phyloP scores from a whole-genome alignment of 2,797 vertebrate genomes.

The Poeciliopsis presidionis region DNA sequence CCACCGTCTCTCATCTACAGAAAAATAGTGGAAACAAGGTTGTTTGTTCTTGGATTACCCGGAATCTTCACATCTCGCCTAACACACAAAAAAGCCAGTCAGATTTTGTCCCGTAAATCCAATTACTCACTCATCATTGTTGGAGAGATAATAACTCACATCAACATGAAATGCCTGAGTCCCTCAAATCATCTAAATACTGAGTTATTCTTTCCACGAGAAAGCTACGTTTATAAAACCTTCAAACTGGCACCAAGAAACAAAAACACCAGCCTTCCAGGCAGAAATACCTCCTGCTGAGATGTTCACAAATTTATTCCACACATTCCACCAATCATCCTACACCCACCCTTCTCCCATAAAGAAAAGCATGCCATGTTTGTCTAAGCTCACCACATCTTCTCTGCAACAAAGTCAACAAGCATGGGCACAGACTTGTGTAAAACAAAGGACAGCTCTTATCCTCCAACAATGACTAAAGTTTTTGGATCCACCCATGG shows the following conservation, averaged over 20 bases:
- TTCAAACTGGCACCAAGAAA: slow-evolving; percentile 51
- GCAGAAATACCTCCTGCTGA: slow-evolving; percentile 58
- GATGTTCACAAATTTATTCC: slow-evolving; percentile 59
- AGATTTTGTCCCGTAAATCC: slow-evolving; percentile 29
- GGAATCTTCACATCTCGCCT: slow-evolving; percentile 37
- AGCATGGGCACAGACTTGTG: slow-evolving; percentile 71
- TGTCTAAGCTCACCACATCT: slow-evolving; percentile 72
- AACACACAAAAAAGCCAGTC: slow-evolving; percentile 34
- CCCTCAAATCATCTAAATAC: slow-evolving; percentile 36
- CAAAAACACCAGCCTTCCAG: slow-evolving; percentile 45
- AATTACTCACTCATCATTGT: slow-evolving; percentile 28
- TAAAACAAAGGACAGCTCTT: slow-evolving; percentile 60
- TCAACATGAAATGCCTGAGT: slow-evolving; percentile 35
- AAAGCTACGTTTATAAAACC: slow-evolving; percentile 45
- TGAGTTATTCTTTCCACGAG: slow-evolving; percentile 33
- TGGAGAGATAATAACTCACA: slow-evolving; percentile 40
- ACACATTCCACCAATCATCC: slow-evolving; percentile 44
- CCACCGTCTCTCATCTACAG: slow-evolving; percentile 32
- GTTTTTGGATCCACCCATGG: slow-evolving; percentile 61
- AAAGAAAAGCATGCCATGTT: slow-evolving; percentile 68
- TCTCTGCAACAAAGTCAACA: slow-evolving; percentile 71
- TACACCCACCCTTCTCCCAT: slow-evolving; percentile 57
- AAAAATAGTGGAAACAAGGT: slow-evolving; percentile 18
- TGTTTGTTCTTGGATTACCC: slow-evolving; percentile 53
- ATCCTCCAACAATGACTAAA: slow-evolving; percentile 60